A percentile compares a stretch with the other conserved stretches of the same genome.
These are phyloP conservation scores for Phymatocera aterrima DNA, from an alignment of 2,888 invertebrate genomes.

Conservation along the genomic window DNA sequence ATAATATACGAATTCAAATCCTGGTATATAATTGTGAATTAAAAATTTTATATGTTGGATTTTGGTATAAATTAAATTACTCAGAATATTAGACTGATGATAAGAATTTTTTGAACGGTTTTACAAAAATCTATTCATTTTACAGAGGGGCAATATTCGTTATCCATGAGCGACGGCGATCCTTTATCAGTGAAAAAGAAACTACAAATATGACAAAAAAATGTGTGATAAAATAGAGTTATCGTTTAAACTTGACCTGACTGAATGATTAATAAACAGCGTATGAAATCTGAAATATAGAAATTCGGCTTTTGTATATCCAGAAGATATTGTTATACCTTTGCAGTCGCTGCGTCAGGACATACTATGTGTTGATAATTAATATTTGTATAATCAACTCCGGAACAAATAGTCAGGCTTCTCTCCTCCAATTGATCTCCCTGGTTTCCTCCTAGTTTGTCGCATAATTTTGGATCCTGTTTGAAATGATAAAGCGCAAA, in stretches of 20 bases:
- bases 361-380: constrained; percentile 98
- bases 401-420: constrained; percentile 97
- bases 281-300: background rate
- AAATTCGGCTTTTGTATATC: background rate
- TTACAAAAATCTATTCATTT: background rate
- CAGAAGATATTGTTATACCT: constrained; percentile 84
- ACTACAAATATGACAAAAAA: background rate
- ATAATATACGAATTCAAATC: background rate
- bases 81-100: no score
- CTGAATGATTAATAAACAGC: constrained; percentile 40
- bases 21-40: background rate
- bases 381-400: constrained; percentile 99
- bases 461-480: constrained; percentile 88
- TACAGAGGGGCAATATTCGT: background rate
- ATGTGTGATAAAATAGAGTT: background rate
- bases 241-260: constrained; percentile 37
- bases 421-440: constrained; percentile 91
- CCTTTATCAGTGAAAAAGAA: background rate
- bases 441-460: constrained; percentile 87
- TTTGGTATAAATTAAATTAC: no score
- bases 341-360: constrained; percentile 93
- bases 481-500: background rate
- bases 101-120: background rate
- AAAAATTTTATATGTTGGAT: background rate
- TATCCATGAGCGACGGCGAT: background rate